phyloP scores from a whole-genome alignment of 2,113 vertebrate species.

The Cryptotis parvus region DNA sequence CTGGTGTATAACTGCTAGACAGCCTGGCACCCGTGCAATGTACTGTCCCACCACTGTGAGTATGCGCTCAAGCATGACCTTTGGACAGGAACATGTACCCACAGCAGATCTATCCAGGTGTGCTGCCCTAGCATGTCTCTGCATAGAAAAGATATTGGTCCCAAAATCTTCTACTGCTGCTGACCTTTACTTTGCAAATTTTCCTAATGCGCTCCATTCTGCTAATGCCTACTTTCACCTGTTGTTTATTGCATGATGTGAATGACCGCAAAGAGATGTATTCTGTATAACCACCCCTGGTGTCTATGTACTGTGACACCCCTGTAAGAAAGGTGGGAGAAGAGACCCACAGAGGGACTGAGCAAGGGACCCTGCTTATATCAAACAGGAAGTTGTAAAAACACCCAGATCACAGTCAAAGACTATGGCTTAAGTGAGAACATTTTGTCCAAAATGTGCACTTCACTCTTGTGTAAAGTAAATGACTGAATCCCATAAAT shows the following conservation, averaged over 20 bases:
- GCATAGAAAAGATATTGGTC: background rate
- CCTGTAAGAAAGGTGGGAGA: background rate
- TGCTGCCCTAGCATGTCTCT: background rate
- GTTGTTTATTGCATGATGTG: background rate
- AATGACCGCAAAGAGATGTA: background rate
- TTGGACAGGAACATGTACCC: background rate
- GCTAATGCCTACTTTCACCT: background rate
- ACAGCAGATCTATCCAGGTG: background rate
- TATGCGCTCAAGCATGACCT: background rate
- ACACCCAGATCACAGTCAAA: background rate
- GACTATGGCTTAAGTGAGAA: background rate
- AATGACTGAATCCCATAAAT: background rate
- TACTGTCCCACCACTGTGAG: background rate
- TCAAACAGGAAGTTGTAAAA: background rate
- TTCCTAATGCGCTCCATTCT: background rate
- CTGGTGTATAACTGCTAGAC: conserved; percentile 18
- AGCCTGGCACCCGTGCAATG: background rate
- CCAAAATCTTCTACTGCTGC: background rate
- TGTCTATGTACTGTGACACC: background rate
- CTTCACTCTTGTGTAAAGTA: background rate
- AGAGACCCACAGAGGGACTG: background rate
- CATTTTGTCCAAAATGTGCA: background rate
- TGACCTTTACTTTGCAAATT: background rate
- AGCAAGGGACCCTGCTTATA: background rate
- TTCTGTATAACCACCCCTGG: background rate